Conservation (phyloP, 2,888 invertebrate genomes). For the Frankliniella fusca region DNA sequence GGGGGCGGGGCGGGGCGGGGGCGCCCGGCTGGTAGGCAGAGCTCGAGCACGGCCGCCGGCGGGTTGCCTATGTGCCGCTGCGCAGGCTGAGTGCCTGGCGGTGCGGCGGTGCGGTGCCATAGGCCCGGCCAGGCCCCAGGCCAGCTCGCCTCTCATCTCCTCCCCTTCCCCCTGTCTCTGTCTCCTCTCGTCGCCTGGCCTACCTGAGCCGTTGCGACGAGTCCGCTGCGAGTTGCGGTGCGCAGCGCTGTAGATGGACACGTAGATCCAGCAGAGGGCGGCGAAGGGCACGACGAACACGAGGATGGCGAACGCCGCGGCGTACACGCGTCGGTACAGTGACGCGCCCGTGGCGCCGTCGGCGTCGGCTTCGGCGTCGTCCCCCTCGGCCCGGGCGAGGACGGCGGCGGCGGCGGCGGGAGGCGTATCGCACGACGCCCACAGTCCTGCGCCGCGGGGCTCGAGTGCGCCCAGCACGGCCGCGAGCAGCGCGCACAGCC, state of each 20-base stretch:
- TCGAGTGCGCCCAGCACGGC: conserved; percentile 48
- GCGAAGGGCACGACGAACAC: conserved; percentile 54
- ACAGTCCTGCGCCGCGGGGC: conserved; percentile 30
- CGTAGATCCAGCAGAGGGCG: conserved; percentile 69
- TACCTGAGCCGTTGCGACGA: conserved; percentile 46
- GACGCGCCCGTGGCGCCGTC: conserved; percentile 46
- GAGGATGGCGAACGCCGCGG: conserved; percentile 49
- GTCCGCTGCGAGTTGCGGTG: conserved; percentile 65
- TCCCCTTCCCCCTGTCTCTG: too few relatives aligned
- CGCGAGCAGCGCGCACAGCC: conserved; percentile 50
- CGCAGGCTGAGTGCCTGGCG: not conserved
- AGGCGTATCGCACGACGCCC: not conserved
- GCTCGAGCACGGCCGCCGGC: not conserved
- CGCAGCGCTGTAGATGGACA: conserved; percentile 70
- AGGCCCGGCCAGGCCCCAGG: not conserved
- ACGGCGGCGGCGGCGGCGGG: conserved; percentile 47
- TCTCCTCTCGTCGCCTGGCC: not conserved
- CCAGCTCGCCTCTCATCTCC: too few relatives aligned
- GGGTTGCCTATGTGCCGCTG: not conserved
- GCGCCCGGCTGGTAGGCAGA: not conserved
- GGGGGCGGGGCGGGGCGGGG: not conserved
- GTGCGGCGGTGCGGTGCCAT: not conserved
- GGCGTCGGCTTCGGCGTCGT: not conserved
- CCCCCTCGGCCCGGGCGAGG: conserved; percentile 50
- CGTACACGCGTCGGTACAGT: conserved; percentile 50